Evolutionary conservation across 2,113 vertebrate species (phyloP), one percentile per base, ranked within the genome.

Genomic region (Urocolius indicus): DNA sequence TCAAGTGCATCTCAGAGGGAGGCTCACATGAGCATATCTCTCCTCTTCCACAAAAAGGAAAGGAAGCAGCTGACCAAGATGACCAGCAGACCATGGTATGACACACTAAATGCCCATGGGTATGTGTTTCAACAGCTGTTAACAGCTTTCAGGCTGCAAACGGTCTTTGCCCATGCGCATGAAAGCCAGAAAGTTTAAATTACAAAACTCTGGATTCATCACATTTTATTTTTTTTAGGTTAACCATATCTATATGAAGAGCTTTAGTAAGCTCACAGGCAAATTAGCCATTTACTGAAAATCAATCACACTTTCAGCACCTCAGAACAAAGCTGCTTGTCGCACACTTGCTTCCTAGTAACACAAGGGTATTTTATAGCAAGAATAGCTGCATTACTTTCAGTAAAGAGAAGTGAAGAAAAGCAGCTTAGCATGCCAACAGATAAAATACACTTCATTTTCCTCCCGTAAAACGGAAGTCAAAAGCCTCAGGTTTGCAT

Each of bases 361-460:
- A 75, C 26, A 76, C 27, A 73, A 49, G 36, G 68, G n/a, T 76
- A 85, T 80, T 94, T 95, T 67, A 59, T 11, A 89, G 41, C 38
- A 59, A 73, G 75, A 95, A 90, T 21, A 90, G 55, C 58, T 71
- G 41, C 27, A 54, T 88, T 83, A 63, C 24, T 78, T 65, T 76
- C 51, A 38, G 29, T 76, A 73, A 83, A 89, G 57, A 63, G 57
- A 49, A 72, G 45, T 11, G 46, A 65, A 90, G 90, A 93, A 97
- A 96, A 95, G 87, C 20, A 94, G 92, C 85, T 97, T 97, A 96
- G 84, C 16, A 9, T 87, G 78, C 78, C 90, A 94, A 84, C 52
- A 96, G 92, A 97, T 96, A 97, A 94, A 96, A 89, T 30, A 66
- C 27, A 65, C 20, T 95, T 94, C 66, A 24, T 73, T 94, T 89